These are phyloP conservation scores for Montifringilla adamsi DNA, from an alignment of 2,113 vertebrate genomes.

Conservation along the genomic window DNA sequence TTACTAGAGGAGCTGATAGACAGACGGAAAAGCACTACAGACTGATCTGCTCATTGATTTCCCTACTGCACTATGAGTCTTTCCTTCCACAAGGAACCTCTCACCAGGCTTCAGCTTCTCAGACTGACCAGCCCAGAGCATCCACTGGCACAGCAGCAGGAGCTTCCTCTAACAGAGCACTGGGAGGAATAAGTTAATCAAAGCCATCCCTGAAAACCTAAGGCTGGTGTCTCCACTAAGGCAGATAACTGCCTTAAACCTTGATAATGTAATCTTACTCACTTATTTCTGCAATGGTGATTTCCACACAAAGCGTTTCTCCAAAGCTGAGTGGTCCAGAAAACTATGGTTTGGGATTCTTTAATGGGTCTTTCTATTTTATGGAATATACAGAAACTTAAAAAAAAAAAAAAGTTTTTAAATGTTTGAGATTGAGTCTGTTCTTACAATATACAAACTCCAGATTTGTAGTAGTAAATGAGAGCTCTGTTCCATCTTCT, in stretches of 20 bases:
- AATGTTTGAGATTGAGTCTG: neutral
- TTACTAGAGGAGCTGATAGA: neutral
- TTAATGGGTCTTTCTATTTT: neutral
- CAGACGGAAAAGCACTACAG: neutral
- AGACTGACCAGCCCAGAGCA: neutral
- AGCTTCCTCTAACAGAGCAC: neutral
- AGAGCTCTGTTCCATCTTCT: slow-evolving; percentile 32
- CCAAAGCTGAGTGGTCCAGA: neutral
- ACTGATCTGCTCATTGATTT: neutral
- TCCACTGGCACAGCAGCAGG: neutral
- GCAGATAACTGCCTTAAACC: neutral
- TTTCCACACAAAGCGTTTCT: neutral
- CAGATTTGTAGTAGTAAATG: neutral
- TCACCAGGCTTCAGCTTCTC: neutral
- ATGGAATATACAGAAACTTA: neutral
- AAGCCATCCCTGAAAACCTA: neutral
- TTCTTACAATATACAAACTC: neutral
- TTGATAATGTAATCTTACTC: neutral
- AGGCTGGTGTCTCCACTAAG: neutral
- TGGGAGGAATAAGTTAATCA: neutral
- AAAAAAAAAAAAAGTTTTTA: neutral
- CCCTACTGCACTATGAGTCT: accelerated
- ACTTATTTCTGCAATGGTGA: neutral
- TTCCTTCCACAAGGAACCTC: neutral
- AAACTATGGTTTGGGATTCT: neutral